Conservation (phyloP, 23 tunicate genomes). For the Halocynthia roretzi region DNA sequence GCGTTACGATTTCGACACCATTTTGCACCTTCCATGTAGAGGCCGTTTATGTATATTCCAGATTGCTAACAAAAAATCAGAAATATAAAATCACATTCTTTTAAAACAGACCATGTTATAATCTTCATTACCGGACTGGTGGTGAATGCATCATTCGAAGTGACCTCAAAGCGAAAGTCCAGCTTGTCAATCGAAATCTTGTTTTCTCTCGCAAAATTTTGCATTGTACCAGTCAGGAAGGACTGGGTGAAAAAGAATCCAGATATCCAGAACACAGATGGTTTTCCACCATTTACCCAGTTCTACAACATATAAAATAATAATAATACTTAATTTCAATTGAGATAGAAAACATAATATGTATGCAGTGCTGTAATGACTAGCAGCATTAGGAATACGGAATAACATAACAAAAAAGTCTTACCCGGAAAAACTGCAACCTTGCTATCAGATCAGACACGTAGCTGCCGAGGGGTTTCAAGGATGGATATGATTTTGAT, state of each 20-base stretch:
- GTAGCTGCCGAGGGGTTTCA: constrained; percentile 84
- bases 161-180: constrained; percentile 54
- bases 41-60: constrained; percentile 65
- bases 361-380: too few relatives aligned
- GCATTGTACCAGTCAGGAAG: constrained; percentile 84
- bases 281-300: constrained; percentile 80
- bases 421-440: constrained; percentile 64
- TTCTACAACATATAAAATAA: constrained; percentile 14
- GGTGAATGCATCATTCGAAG: constrained; percentile 9
- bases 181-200: constrained; percentile 75
- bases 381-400: too few relatives aligned
- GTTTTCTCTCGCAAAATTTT: constrained; percentile 58
- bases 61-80: constrained; percentile 20
- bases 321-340: too few relatives aligned
- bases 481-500: constrained; percentile 71
- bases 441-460: constrained; percentile 70
- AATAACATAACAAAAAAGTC: background rate
- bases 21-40: constrained; percentile 90
- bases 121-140: background rate
- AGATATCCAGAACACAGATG: constrained; percentile 81
- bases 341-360: too few relatives aligned
- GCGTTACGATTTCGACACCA: constrained; percentile 37
- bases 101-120: background rate
- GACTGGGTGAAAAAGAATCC: constrained; percentile 93
- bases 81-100: background rate